Conservation (phyloP, 2,113 vertebrate species). For the Machaerirhynchus nigripectus region DNA sequence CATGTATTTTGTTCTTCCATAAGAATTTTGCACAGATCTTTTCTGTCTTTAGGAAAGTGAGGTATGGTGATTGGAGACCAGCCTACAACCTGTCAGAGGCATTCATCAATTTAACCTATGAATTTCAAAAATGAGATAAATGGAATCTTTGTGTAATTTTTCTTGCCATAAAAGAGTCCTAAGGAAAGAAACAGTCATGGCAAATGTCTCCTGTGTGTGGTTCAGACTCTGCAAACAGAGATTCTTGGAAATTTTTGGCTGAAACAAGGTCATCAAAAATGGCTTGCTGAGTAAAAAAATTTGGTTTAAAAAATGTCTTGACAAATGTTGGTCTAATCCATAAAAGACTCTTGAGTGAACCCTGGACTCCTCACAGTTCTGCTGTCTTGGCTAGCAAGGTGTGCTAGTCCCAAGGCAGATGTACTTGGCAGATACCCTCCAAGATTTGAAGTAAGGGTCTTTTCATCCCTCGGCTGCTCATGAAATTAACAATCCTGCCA, state of each 20-base stretch:
- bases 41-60: background rate
- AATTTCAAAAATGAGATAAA: constrained; percentile 35
- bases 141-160: background rate
- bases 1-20: background rate
- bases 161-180: background rate
- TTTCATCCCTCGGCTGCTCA: constrained; percentile 5
- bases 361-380: background rate
- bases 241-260: constrained; percentile 22
- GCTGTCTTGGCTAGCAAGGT: constrained; percentile 49
- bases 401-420: constrained; percentile 32
- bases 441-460: background rate
- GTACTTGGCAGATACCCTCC: constrained; percentile 30
- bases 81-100: background rate
- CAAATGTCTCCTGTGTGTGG: background rate
- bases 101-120: background rate
- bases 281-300: background rate
- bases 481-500: background rate
- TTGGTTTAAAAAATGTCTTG: background rate
- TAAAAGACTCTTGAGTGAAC: background rate
- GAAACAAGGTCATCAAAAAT: background rate
- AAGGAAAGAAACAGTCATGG: background rate
- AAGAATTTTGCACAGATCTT: background rate
- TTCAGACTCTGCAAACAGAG: background rate
- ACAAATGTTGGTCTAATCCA: constrained; percentile 31
- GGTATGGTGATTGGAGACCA: background rate